A percentile compares a stretch with the other conserved stretches of the same genome.
phyloP scores from a whole-genome alignment of 2,888 invertebrate species.

The Deilephila porcellus region DNA sequence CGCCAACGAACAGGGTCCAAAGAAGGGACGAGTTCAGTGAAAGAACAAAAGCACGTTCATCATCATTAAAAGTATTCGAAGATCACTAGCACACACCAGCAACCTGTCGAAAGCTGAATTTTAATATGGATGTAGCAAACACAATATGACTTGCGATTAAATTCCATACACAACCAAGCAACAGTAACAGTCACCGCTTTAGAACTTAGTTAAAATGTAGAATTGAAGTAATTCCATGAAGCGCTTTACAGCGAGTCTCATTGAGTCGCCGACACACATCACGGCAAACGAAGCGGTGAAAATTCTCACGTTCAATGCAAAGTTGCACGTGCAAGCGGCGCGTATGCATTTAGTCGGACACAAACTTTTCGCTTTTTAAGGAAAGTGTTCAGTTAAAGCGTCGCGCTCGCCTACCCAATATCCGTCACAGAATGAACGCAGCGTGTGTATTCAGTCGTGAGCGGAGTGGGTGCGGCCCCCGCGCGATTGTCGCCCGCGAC shows the following conservation, averaged over 20 bases:
- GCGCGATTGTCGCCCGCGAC: slow-evolving; percentile 49
- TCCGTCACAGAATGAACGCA: slow-evolving; percentile 65
- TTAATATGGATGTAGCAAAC: no score
- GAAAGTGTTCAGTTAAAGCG: slow-evolving; percentile 71
- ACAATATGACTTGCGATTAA: no score
- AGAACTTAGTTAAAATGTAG: not conserved
- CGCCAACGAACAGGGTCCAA: no score
- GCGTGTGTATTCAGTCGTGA: slow-evolving; percentile 67
- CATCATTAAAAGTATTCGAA: no score
- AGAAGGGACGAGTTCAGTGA: no score
- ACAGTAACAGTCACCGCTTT: not conserved
- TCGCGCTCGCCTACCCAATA: slow-evolving; percentile 70
- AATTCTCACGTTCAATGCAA: slow-evolving; percentile 51
- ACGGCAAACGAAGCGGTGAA: slow-evolving; percentile 2
- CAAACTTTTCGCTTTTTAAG: slow-evolving; percentile 77
- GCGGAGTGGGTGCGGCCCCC: slow-evolving; percentile 36
- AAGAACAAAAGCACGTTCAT: no score
- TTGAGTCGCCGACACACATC: not conserved
- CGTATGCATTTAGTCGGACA: slow-evolving; percentile 74
- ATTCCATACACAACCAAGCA: no score
- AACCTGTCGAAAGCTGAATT: no score
- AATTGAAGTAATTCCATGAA: not conserved
- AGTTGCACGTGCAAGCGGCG: slow-evolving; percentile 65
- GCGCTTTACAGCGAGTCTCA: not conserved
- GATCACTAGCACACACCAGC: no score